These are phyloP conservation scores for Zaprionus ghesquierei DNA, from an alignment of 1,140 invertebrate genomes.

Conservation along the genomic window DNA sequence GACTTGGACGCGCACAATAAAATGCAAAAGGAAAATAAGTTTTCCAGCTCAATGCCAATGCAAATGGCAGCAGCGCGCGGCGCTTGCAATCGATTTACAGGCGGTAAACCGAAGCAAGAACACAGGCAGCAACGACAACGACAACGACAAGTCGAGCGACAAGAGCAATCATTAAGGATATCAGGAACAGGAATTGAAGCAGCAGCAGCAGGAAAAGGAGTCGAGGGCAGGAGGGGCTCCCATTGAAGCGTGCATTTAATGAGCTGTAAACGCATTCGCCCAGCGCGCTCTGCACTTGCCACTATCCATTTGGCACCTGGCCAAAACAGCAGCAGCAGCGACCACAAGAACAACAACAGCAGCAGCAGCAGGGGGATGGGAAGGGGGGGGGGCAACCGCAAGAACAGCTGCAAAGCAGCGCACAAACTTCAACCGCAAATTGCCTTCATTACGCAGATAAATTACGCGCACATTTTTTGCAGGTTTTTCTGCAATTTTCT, in stretches of 20 bases:
- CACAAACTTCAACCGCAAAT: slow-evolving; percentile 24
- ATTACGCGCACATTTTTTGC: slow-evolving; percentile 29
- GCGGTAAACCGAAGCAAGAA: background rate
- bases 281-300: slow-evolving; percentile 15
- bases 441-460: slow-evolving; percentile 41
- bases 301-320: slow-evolving; percentile 27
- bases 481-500: background rate
- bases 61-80: slow-evolving; percentile 15
- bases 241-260: slow-evolving; percentile 43
- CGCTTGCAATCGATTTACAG: slow-evolving; percentile 26
- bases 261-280: slow-evolving; percentile 41
- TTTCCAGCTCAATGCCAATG: slow-evolving; percentile 33
- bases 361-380: background rate
- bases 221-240: background rate
- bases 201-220: background rate
- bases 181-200: background rate
- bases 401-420: background rate
- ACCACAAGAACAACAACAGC: background rate
- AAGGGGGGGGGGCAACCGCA: background rate
- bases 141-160: background rate
- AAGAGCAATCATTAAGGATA: slow-evolving; percentile 6
- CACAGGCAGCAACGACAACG: background rate
- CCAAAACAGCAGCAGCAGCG: slow-evolving; percentile 12
- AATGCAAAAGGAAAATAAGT: slow-evolving; percentile 16
- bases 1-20: slow-evolving; percentile 16